These are phyloP conservation scores for Rhynchonycteris naso DNA, from an alignment of 2,797 vertebrate genomes.

Conservation along the genomic window DNA sequence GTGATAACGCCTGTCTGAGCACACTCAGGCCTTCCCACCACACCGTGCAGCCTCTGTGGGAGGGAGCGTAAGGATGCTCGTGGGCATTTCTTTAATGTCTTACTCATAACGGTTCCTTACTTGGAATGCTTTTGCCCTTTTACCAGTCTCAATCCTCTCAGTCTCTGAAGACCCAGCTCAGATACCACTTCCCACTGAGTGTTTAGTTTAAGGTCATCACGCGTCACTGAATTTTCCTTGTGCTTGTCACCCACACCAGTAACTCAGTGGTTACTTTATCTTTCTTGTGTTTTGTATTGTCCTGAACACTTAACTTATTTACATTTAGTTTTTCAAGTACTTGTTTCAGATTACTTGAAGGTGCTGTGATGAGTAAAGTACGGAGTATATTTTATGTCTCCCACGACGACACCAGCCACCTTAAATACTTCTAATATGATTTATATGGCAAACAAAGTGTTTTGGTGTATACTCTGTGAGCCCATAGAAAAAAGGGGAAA, in stretches of 20 bases:
- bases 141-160: not conserved
- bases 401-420: not conserved
- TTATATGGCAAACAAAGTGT: not conserved
- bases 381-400: not conserved
- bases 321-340: conserved; percentile 8
- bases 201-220: not conserved
- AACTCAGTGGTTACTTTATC: not conserved
- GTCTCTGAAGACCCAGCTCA: not conserved
- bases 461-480: not conserved
- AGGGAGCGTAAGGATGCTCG: not conserved
- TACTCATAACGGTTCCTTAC: not conserved
- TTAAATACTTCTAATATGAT: not conserved
- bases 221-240: not conserved
- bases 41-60: not conserved
- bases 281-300: not conserved
- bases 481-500: not conserved
- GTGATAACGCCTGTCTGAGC: not conserved
- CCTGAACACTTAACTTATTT: not conserved
- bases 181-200: not conserved
- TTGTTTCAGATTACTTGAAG: conserved; percentile 46
- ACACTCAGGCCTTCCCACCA: not conserved
- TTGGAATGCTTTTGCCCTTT: not conserved
- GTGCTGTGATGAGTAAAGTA: not conserved
- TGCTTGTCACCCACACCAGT: not conserved
- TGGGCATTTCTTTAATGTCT: not conserved